Base-by-base conservation (phyloP, 2,113 vertebrate genomes). In the Hirundichthys speculiger region DNA sequence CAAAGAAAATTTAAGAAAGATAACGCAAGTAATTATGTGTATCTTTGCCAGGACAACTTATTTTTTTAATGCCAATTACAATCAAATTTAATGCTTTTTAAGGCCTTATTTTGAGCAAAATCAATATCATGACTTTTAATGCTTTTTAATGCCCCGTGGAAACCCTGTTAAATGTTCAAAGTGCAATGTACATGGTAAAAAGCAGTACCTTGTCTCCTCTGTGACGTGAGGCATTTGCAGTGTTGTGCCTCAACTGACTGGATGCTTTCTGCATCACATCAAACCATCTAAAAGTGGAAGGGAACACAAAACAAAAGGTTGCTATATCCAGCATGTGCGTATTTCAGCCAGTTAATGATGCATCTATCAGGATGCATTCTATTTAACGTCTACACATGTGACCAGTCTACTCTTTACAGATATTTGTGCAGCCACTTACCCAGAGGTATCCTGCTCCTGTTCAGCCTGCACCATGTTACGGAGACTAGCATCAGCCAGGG, bases 191-290 rank as follows among this genome's bases (percentile, higher is more conserved):
- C 16, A 5, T 2, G 20, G 19, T 13, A 20, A 24, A 19, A 39
- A 48, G 30, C 30, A 34, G 30, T 89, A 98, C 98, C 96, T 99
- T 99, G 77, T 99, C 98, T 68, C 96, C 94, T 72, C 96, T 93
- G 76, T 95, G 93, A 38, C 96, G 97, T 1, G 95, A 90, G 69
- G 93, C 94, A 40, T 94, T 95, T 3, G 93, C 91, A 68, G 98
- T 94, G 69, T 86, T 96, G 5, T 93, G 95, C 90, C 95, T 96
- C 77, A 98, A 52, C 55, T 98, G 97, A 2, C 93, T 93, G 21
- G 97, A 98, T 45, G 96, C 95, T 64, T 98, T 99, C 80, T 99
- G 97, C 79, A 98, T 94, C 2, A 99, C 96, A 84, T 99, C 97
- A 81, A 99, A 99, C 98, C 98, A 99, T 20, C 98, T 99, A 48